phyloP scores from a whole-genome alignment of 37 sponge, comb jelly and placozoan genomes.

The Hexactinellida sp. region DNA sequence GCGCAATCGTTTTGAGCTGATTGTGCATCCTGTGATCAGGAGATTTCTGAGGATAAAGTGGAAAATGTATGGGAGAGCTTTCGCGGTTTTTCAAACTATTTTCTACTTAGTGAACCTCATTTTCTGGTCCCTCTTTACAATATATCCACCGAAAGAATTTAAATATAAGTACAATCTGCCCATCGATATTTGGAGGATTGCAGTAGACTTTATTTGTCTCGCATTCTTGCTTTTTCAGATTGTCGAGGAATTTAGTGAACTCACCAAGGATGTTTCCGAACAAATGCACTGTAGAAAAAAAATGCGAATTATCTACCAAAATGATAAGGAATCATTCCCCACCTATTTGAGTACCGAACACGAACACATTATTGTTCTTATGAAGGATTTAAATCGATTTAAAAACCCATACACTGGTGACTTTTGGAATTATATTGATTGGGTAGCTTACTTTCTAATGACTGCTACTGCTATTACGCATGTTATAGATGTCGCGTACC shows the following conservation, averaged over 20 bases:
- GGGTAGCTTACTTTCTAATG: constrained; percentile 8
- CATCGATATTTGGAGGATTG: background rate
- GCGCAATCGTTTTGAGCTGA: background rate
- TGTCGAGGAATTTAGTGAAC: background rate
- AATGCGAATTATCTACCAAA: background rate
- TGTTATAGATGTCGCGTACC: background rate
- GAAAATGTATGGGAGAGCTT: background rate
- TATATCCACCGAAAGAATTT: background rate
- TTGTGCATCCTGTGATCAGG: background rate
- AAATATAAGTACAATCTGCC: background rate
- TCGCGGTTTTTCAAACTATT: background rate
- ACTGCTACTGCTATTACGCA: background rate
- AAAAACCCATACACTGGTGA: background rate
- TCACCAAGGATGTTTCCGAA: background rate
- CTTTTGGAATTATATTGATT: constrained; percentile 8
- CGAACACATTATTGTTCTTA: background rate
- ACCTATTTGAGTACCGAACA: background rate
- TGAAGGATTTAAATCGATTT: background rate
- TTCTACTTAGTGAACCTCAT: background rate
- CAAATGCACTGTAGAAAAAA: background rate
- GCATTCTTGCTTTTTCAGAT: background rate
- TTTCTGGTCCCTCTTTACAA: background rate
- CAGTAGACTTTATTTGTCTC: background rate
- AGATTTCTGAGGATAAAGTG: background rate
- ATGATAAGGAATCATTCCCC: background rate